Percentiles rank a stretch among this genome's conserved stretches.
Evolutionary conservation across 53 echinoderm and acorn worm species (phyloP).

Genomic region (Apostichopus leukothele): DNA sequence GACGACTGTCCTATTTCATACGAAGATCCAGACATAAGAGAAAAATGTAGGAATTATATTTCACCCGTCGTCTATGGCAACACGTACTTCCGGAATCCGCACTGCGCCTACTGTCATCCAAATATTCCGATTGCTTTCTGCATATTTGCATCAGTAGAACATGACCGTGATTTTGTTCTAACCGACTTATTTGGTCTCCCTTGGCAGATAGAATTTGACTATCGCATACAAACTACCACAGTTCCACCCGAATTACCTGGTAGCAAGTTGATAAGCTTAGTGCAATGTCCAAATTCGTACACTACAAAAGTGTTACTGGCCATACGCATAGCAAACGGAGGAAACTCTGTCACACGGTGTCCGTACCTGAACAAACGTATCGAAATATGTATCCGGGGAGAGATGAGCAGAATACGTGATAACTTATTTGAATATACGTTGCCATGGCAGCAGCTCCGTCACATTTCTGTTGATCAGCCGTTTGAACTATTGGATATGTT

Average conservation of each 20-base stretch:
- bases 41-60: constrained; percentile 19
- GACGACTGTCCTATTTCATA: neutral
- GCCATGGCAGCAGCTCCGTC: neutral
- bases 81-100: neutral
- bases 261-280: neutral
- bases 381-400: neutral
- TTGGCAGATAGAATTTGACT: neutral
- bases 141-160: neutral
- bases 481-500: neutral
- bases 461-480: neutral
- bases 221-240: neutral
- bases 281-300: neutral
- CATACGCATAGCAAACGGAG: neutral
- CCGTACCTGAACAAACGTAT: neutral
- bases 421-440: neutral
- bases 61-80: neutral
- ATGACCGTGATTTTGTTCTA: neutral
- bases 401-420: neutral
- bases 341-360: neutral
- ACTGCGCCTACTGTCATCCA: constrained; percentile 7
- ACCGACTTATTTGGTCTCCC: neutral
- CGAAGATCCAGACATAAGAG: neutral
- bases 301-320: neutral
- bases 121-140: neutral
- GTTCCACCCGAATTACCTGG: neutral